Percentiles rank a stretch among this genome's conserved stretches.
These are phyloP conservation scores for Laothoe populi DNA, from an alignment of 2,888 invertebrate species.

Conservation along the genomic window DNA sequence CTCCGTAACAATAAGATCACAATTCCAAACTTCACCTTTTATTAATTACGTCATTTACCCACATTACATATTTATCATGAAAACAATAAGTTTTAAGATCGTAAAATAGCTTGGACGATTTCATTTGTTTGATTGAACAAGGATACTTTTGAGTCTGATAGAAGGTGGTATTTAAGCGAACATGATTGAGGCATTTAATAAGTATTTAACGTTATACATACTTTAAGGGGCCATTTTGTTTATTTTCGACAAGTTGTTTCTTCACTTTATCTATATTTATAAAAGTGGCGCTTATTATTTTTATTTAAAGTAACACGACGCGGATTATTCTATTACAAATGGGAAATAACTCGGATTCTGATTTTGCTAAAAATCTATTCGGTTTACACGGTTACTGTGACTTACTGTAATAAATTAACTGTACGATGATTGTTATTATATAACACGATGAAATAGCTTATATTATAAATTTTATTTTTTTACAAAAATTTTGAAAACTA, in stretches of 20 bases:
- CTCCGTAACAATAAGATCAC: slow-evolving; percentile 28
- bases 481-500: slow-evolving; percentile 21
- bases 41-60: too few species aligned
- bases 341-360: not conserved
- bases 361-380: not conserved
- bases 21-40: slow-evolving; percentile 5
- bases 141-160: not conserved
- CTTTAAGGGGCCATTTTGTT: not conserved
- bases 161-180: not conserved
- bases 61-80: slow-evolving; percentile 19
- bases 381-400: not conserved
- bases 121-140: not conserved
- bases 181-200: not conserved
- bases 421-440: not conserved
- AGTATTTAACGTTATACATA: not conserved
- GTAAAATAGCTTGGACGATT: slow-evolving; percentile 15
- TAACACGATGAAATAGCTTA: not conserved
- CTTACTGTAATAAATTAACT: not conserved
- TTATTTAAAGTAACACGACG: too few species aligned
- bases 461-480: not conserved
- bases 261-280: too few species aligned
- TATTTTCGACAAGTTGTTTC: too few species aligned
- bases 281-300: too few species aligned
- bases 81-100: slow-evolving; percentile 2
- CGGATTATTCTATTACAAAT: too few species aligned